Conservation (phyloP, 2,113 vertebrate genomes). For the Tragelaphus strepsiceros region DNA sequence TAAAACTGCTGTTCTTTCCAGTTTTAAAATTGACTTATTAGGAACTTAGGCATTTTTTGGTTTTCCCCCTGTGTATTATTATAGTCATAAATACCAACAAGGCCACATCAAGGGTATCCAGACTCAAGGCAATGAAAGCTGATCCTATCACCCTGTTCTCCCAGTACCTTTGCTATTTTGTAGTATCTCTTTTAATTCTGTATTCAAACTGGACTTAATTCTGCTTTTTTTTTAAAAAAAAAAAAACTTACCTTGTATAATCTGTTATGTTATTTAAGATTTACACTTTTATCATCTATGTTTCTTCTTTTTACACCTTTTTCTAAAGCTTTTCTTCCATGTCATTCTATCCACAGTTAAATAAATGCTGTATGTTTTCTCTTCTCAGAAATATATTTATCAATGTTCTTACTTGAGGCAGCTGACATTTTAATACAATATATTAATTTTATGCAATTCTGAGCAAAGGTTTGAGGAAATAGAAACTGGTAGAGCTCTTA, state of each 20-base stretch:
- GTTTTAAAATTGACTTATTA: not conserved
- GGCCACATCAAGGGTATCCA: not conserved
- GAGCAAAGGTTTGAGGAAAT: not conserved
- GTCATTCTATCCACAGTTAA: not conserved
- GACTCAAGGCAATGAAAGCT: not conserved
- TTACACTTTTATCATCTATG: not conserved
- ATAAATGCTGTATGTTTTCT: not conserved
- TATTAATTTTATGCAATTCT: conserved; percentile 2
- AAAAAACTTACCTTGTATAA: not conserved
- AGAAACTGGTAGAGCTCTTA: not conserved
- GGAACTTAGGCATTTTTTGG: not conserved
- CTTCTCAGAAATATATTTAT: not conserved
- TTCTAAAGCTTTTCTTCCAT: not conserved
- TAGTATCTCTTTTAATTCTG: not conserved
- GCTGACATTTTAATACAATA: not conserved
- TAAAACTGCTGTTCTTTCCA: not conserved
- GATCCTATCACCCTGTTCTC: not conserved
- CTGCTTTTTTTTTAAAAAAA: not conserved
- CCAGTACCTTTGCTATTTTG: not conserved
- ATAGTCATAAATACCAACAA: not conserved
- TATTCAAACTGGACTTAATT: not conserved
- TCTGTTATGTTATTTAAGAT: not conserved
- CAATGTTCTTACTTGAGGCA: not conserved
- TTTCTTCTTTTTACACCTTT: not conserved
- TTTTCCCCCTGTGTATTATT: not conserved